These are phyloP conservation scores for Gracilinanus agilis DNA, from an alignment of 2,113 vertebrate genomes.

Conservation along the genomic window DNA sequence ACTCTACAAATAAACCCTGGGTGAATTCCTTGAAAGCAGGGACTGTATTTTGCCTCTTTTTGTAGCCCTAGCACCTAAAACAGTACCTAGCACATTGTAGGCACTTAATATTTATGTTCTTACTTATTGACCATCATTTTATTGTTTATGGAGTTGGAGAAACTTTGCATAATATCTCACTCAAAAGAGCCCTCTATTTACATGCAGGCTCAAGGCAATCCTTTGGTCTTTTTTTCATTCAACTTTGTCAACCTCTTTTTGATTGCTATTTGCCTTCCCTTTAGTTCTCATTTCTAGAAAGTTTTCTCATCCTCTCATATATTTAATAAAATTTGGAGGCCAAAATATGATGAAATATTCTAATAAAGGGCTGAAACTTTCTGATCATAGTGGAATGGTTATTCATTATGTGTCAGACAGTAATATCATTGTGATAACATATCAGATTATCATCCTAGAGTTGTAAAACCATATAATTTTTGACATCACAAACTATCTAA, in stretches of 20 bases:
- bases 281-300: neutral
- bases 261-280: neutral
- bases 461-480: neutral
- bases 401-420: neutral
- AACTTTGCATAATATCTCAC: neutral
- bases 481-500: conserved; percentile 27
- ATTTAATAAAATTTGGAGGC: neutral
- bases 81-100: neutral
- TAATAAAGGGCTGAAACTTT: neutral
- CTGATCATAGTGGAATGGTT: neutral
- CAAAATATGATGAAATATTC: neutral
- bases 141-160: conserved; percentile 18
- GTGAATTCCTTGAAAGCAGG: too few relatives aligned
- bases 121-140: neutral
- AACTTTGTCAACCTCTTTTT: conserved; percentile 10
- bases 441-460: neutral
- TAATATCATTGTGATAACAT: neutral
- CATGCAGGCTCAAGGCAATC: neutral
- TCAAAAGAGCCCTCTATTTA: neutral
- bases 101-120: neutral
- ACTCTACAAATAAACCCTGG: neutral
- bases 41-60: neutral
- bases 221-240: neutral
- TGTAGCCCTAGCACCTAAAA: neutral
- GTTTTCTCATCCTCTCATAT: neutral